Evolutionary conservation across 2,797 vertebrate genomes (phyloP).

Genomic region (Bradypodion ventrale): DNA sequence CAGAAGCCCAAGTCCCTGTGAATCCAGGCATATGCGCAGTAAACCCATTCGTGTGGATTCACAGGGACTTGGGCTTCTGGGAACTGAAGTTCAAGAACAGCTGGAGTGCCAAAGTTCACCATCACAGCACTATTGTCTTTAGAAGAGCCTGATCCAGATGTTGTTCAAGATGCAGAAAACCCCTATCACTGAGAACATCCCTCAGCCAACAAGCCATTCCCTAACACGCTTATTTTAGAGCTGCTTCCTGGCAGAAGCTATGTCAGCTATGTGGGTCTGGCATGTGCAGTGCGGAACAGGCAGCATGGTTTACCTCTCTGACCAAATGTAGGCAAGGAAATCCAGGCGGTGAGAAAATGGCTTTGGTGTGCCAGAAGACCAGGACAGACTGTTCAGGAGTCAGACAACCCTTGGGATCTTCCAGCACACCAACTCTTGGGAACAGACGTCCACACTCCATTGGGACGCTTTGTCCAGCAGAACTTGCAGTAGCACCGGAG

Average conservation of each 20-base stretch:
- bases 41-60: too few relatives aligned
- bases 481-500: too few relatives aligned
- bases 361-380: not conserved
- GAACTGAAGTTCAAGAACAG: too few relatives aligned
- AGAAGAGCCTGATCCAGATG: not conserved
- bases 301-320: constrained; percentile 24
- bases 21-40: too few relatives aligned
- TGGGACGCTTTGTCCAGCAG: too few relatives aligned
- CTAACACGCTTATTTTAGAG: constrained; percentile 12
- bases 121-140: too few relatives aligned
- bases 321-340: constrained; percentile 18
- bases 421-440: not conserved
- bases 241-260: not conserved
- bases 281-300: constrained; percentile 10
- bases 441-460: not conserved
- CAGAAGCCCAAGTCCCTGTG: too few relatives aligned
- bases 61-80: too few relatives aligned
- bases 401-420: not conserved
- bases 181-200: not conserved
- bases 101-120: too few relatives aligned
- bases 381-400: too few relatives aligned
- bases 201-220: not conserved
- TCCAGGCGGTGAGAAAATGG: not conserved
- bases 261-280: constrained; percentile 18
- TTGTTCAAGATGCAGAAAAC: not conserved